Evolutionary conservation across 2,113 vertebrate genomes (phyloP), one percentile per base, ranked within the genome.

Genomic region (Rousettus leschenaultii): DNA sequence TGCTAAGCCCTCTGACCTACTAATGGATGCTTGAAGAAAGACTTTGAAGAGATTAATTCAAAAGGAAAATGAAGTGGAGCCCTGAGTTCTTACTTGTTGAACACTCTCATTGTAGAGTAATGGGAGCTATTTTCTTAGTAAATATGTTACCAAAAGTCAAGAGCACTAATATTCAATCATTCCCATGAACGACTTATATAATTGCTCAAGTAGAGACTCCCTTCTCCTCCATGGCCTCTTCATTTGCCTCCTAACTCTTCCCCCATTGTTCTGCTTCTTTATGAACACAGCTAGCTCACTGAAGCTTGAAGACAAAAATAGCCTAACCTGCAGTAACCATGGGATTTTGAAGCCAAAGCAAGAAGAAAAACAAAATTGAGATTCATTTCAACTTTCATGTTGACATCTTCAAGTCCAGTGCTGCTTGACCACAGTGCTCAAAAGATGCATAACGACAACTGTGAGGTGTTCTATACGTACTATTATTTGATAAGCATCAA

Each of bases 21-120:
- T 93, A 53, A 43, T 79, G 86, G 75, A 30, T 95, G 95, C 73
- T 86, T 91, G 88, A 91, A 92, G 57, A 97, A 97, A 98, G 33
- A 92, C 16, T 71, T 33, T 45, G 38, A 95, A 16, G 57, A 96
- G 84, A 40, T 89, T 38, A 84, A 92, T 97, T 97, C 0, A 0
- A 88, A 91, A 94, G 43, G 95, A 93, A 89, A 84, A 88, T 19
- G 92, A 84, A 89, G 55, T 74, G 38, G 89, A 93, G 28, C 55
- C n/a, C 97, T 73, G 61, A 95, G 88, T 57, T 38, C 70, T 55
- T 53, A 1, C 45, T 26, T 61, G 45, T 59, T 53, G 43, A 95
- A 93, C 0, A 0, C 28, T 51, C 0, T 77, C 63, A 48, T 86
- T 77, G 80, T 78, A 48, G 78, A 96, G 21, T 43, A 97, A 66